Evolutionary conservation across 2,113 vertebrate genomes (phyloP).

Genomic region (Salvator merianae): DNA sequence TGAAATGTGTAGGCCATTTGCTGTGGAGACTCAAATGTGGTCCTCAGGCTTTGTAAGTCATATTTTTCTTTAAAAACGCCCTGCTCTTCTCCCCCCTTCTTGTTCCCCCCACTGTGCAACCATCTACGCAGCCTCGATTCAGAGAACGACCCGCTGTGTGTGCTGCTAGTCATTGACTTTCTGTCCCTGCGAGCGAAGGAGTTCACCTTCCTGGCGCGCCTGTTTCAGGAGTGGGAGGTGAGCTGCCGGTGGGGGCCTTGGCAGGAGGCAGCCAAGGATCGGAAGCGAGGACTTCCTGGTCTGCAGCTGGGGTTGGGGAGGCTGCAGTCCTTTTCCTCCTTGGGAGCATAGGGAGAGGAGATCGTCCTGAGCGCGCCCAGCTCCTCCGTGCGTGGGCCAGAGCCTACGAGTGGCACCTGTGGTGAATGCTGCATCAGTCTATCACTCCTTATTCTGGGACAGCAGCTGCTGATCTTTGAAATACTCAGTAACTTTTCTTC

Average conservation of each 20-base stretch:
- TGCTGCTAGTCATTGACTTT: slow-evolving; percentile 91
- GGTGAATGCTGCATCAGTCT: neutral
- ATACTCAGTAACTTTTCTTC: neutral
- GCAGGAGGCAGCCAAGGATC: accelerated
- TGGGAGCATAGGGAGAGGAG: no score
- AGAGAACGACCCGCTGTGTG: slow-evolving; percentile 90
- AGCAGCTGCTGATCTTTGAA: no score
- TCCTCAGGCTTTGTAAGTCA: no score
- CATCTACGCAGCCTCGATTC: slow-evolving; percentile 85
- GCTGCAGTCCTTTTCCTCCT: no score
- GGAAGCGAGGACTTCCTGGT: neutral
- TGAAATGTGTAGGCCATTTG: no score
- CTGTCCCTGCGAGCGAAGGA: slow-evolving; percentile 88
- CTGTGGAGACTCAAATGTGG: no score
- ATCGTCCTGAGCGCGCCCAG: no score
- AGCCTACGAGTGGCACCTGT: neutral
- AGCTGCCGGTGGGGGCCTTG: slow-evolving; percentile 16
- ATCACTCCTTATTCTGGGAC: neutral
- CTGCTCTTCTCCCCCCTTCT: neutral
- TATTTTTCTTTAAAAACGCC: no score
- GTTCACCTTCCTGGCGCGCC: slow-evolving; percentile 82
- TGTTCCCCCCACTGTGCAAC: neutral
- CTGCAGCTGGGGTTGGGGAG: neutral
- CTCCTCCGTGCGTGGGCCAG: neutral
- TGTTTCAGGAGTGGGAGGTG: slow-evolving; percentile 97